Evolutionary conservation across 1,140 invertebrate species (phyloP).

Genomic region (Myzus persicae): DNA sequence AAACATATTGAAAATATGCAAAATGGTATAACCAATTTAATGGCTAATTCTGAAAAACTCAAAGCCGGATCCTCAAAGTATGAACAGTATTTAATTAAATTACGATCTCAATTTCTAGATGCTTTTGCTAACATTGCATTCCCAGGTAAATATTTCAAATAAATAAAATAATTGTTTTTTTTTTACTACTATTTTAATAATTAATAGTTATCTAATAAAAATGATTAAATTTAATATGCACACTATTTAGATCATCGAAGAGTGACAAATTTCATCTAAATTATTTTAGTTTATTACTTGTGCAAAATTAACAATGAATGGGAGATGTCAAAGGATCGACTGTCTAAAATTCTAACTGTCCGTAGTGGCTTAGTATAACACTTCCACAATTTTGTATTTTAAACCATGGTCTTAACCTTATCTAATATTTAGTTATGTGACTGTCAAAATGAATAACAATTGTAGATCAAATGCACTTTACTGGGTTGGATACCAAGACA

Average conservation of each 20-base stretch:
- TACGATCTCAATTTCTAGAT: constrained; percentile 73
- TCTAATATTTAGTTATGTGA: too few relatives aligned
- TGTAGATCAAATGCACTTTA: too few relatives aligned
- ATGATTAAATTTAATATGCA: not conserved
- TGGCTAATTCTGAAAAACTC: constrained; percentile 80
- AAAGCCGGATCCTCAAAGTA: constrained; percentile 79
- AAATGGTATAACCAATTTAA: constrained; percentile 76
- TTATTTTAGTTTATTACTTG: constrained; percentile 25
- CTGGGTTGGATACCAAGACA: too few relatives aligned
- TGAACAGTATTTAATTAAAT: constrained; percentile 77
- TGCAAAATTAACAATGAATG: constrained; percentile 12
- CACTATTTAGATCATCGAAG: not conserved
- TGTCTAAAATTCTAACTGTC: constrained; percentile 34
- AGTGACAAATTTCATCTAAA: constrained; percentile 29
- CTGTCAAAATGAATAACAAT: too few relatives aligned
- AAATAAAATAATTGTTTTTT: not conserved
- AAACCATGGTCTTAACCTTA: not conserved
- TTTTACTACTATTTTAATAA: not conserved
- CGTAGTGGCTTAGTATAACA: constrained; percentile 46
- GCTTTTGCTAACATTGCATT: constrained; percentile 74
- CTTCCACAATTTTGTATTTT: not conserved
- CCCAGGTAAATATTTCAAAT: constrained; percentile 68
- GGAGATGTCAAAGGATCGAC: constrained; percentile 31
- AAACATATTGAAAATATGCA: constrained; percentile 93
- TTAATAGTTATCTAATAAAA: not conserved